phyloP scores from a whole-genome alignment of 2,888 invertebrate genomes.

The Sacculina carcini region DNA sequence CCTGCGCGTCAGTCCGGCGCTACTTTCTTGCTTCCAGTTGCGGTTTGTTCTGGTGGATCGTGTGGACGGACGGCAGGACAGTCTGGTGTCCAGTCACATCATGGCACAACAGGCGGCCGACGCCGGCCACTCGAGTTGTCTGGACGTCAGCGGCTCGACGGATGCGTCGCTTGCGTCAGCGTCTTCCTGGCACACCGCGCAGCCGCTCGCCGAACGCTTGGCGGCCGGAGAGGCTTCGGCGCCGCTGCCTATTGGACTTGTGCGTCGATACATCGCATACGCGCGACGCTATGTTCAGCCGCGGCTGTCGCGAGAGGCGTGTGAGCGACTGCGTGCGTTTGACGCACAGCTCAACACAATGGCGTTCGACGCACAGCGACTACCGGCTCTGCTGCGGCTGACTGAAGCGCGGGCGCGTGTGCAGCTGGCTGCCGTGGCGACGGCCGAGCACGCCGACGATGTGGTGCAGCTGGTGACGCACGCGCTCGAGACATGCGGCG shows the following conservation, averaged over 20 bases:
- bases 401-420: conserved; percentile 66
- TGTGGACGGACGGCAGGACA: conserved; percentile 51
- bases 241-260: conserved; percentile 40
- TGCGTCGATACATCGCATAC: conserved; percentile 77
- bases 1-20: conserved; percentile 52
- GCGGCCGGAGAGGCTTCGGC: conserved; percentile 21
- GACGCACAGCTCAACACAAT: conserved; percentile 44
- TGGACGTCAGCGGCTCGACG: neutral
- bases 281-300: conserved; percentile 66
- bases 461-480: conserved; percentile 57
- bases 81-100: conserved; percentile 51
- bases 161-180: neutral
- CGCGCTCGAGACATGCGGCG: conserved; percentile 47
- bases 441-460: conserved; percentile 50
- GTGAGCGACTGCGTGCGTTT: conserved; percentile 40
- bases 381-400: conserved; percentile 58
- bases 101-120: conserved; percentile 32
- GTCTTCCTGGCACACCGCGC: neutral
- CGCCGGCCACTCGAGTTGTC: neutral
- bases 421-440: conserved; percentile 56
- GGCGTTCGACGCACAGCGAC: conserved; percentile 34
- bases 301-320: conserved; percentile 41
- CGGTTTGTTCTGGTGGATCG: conserved; percentile 69
- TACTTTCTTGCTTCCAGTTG: conserved; percentile 74
- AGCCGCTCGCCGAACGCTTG: neutral